These are phyloP conservation scores for Agrochola macilenta DNA, from an alignment of 2,888 invertebrate species.

Conservation along the genomic window DNA sequence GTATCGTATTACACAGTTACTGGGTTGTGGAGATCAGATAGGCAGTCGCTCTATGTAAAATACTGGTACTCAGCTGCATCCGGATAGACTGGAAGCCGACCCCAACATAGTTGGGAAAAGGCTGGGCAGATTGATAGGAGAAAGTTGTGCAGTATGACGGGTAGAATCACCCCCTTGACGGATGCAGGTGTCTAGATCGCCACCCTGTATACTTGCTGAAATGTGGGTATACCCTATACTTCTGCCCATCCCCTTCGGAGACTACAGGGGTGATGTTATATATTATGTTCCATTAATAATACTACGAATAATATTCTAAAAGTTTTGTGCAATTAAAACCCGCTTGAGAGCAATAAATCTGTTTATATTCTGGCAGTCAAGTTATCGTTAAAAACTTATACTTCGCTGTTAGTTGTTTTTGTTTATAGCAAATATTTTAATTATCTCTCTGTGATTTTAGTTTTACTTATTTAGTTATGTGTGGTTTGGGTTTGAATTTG, in stretches of 20 bases:
- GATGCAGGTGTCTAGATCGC: too few species aligned
- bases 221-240: neutral
- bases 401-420: conserved; percentile 47
- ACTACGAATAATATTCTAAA: conserved; percentile 66
- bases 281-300: conserved; percentile 59
- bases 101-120: too few species aligned
- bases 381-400: conserved; percentile 71
- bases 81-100: too few species aligned
- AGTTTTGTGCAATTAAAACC: conserved; percentile 70
- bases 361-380: conserved; percentile 70
- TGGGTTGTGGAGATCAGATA: too few species aligned
- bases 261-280: conserved; percentile 4
- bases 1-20: too few species aligned
- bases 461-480: conserved; percentile 28
- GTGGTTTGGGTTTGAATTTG: neutral
- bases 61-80: too few species aligned
- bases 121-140: too few species aligned
- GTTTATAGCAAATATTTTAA: conserved; percentile 61
- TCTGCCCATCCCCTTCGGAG: neutral
- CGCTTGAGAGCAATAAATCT: conserved; percentile 72
- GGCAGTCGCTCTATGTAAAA: too few species aligned
- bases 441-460: conserved; percentile 42
- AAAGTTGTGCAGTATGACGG: too few species aligned
- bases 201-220: neutral
- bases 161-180: too few species aligned